phyloP scores from a whole-genome alignment of 1,140 invertebrate genomes.

The Hetaerina americana region DNA sequence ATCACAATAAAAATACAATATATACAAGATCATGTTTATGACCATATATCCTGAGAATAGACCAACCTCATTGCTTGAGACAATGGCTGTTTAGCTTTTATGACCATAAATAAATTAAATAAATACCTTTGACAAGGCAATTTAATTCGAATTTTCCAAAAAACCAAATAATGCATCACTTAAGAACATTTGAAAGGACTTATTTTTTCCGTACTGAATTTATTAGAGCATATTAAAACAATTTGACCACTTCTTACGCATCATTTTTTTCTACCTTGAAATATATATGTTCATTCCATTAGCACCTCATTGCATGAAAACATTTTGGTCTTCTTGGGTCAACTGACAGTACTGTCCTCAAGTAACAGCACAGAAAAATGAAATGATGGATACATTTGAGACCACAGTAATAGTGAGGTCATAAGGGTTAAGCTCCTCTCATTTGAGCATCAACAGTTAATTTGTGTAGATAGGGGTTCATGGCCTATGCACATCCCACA shows the following conservation, averaged over 20 bases:
- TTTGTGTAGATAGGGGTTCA: not conserved
- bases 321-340: too few species aligned
- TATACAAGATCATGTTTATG: not conserved
- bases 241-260: not conserved
- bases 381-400: not conserved
- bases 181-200: not conserved
- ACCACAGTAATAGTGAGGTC: not conserved
- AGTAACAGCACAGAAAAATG: too few species aligned
- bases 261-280: too few species aligned
- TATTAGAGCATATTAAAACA: not conserved
- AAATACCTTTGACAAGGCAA: not conserved
- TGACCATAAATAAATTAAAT: conserved; percentile 1
- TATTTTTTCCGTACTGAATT: not conserved
- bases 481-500: not conserved
- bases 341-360: too few species aligned
- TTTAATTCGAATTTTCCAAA: not conserved
- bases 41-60: not conserved
- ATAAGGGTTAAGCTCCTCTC: not conserved
- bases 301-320: too few species aligned
- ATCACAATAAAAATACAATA: not conserved
- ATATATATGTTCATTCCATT: too few species aligned
- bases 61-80: not conserved
- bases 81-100: not conserved
- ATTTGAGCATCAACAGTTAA: not conserved
- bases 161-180: not conserved